Percentiles rank a stretch among this genome's conserved stretches.
These are phyloP conservation scores for Empidonax traillii DNA, from an alignment of 2,113 vertebrate species.

Conservation along the genomic window DNA sequence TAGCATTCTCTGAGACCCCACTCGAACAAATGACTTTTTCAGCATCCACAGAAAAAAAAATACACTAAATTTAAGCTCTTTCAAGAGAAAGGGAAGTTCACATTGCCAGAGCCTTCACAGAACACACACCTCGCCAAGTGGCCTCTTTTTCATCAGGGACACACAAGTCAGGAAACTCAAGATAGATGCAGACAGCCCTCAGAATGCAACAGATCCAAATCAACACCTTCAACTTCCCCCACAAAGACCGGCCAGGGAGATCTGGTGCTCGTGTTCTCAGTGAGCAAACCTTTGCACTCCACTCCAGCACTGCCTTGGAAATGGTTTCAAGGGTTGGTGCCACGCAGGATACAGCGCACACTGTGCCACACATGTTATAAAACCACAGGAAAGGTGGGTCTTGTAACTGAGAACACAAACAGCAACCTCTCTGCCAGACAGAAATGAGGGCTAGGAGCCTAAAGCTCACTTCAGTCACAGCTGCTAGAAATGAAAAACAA, in stretches of 20 bases:
- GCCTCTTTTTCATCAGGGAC: not conserved
- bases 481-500: not conserved
- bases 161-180: not conserved
- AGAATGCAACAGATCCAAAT: not conserved
- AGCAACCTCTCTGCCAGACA: not conserved
- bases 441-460: not conserved
- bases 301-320: not conserved
- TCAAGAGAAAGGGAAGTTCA: not conserved
- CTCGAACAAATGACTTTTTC: not conserved
- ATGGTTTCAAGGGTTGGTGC: not conserved
- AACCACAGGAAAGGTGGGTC: not conserved
- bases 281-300: not conserved
- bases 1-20: not conserved
- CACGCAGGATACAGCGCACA: not conserved
- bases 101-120: not conserved
- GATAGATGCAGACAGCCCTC: not conserved
- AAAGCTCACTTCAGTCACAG: not conserved
- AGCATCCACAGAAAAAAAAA: not conserved
- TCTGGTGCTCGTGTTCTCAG: not conserved
- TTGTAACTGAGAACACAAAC: not conserved
- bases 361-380: not conserved
- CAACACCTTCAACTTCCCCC: not conserved
- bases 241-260: not conserved
- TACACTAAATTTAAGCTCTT: not conserved
- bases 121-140: not conserved